These are phyloP conservation scores for Pseudomyrmex sp. DNA, from an alignment of 1,140 invertebrate genomes.

Conservation along the genomic window DNA sequence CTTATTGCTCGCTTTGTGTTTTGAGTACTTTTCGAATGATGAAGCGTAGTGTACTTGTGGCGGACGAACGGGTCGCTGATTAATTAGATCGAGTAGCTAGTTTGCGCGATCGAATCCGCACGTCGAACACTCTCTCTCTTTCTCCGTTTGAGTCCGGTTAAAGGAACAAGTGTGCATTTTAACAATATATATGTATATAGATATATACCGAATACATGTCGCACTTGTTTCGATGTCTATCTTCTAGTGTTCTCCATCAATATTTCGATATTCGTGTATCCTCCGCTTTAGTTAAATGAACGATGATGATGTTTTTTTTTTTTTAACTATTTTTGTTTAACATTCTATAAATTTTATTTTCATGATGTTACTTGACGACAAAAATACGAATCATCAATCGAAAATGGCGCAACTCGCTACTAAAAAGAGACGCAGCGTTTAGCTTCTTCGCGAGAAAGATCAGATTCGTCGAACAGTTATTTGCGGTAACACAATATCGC, in stretches of 20 bases:
- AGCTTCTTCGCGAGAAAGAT: too few species aligned
- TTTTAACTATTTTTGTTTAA: neutral
- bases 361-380: neutral
- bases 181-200: neutral
- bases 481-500: too few species aligned
- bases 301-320: neutral
- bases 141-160: slow-evolving; percentile 19
- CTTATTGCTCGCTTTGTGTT: slow-evolving; percentile 71
- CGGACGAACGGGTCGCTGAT: slow-evolving; percentile 78
- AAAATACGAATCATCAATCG: neutral
- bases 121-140: slow-evolving; percentile 33
- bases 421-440: too few species aligned
- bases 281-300: neutral
- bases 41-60: slow-evolving; percentile 64
- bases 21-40: slow-evolving; percentile 75
- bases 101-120: slow-evolving; percentile 65
- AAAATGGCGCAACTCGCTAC: too few species aligned
- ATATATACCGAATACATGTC: neutral
- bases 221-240: neutral
- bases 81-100: slow-evolving; percentile 81
- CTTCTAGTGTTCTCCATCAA: neutral
- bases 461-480: too few species aligned
- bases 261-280: neutral
- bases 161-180: slow-evolving; percentile 45
- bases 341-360: neutral